A percentile compares a stretch with the other conserved stretches of the same genome.
Evolutionary conservation across 2,113 vertebrate genomes (phyloP).

Genomic region (Myiopsitta monachus): DNA sequence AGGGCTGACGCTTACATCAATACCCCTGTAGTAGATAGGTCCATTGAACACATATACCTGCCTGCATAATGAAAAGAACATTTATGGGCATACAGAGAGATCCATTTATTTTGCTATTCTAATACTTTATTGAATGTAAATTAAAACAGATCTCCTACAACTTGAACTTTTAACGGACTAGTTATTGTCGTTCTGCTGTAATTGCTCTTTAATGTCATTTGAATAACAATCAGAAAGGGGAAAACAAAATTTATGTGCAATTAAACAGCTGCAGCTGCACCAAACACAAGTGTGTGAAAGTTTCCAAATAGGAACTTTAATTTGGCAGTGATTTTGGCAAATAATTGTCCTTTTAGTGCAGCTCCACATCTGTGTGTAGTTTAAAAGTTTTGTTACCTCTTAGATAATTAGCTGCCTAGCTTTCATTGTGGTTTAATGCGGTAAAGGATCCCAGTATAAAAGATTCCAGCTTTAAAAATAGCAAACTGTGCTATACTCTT

Average conservation of each 20-base stretch:
- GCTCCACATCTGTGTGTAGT: conserved; percentile 69
- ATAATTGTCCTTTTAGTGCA: conserved; percentile 57
- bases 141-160: conserved; percentile 36
- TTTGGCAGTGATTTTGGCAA: conserved; percentile 67
- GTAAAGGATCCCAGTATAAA: conserved; percentile 37
- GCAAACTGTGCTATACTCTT: neutral
- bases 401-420: conserved; percentile 46
- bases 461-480: conserved; percentile 41
- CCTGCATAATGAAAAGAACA: neutral
- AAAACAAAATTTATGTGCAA: conserved; percentile 68
- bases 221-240: conserved; percentile 54
- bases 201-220: conserved; percentile 61
- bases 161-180: conserved; percentile 49
- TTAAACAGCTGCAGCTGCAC: conserved; percentile 72
- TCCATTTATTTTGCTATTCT: neutral
- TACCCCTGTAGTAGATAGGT: neutral
- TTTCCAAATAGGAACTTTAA: conserved; percentile 67
- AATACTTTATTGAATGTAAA: conserved; percentile 54
- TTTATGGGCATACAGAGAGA: neutral
- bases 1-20: neutral
- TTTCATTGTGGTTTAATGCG: conserved; percentile 52
- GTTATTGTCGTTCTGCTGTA: conserved; percentile 56
- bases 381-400: conserved; percentile 67
- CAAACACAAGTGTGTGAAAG: conserved; percentile 62
- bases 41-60: neutral